These are phyloP conservation scores for Lysiphlebus fabarum DNA, from an alignment of 1,140 invertebrate genomes.

Conservation along the genomic window DNA sequence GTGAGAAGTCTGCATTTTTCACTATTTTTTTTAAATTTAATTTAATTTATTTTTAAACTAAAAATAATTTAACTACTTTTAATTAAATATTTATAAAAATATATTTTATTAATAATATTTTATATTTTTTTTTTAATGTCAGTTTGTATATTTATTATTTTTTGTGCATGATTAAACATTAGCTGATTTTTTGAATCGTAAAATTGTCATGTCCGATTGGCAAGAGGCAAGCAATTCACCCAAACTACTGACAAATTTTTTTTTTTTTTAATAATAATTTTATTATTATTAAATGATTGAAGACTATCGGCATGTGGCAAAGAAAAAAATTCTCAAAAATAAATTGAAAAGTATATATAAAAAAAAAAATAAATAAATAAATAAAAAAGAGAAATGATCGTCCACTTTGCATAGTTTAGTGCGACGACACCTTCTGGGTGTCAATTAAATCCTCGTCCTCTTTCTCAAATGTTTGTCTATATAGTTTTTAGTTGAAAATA, in stretches of 20 bases:
- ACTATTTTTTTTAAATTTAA: constrained; percentile 52
- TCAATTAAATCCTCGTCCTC: constrained; percentile 40
- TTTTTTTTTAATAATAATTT: neutral
- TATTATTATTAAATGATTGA: constrained; percentile 1
- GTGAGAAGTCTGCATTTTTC: constrained; percentile 56
- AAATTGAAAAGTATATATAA: too few relatives aligned
- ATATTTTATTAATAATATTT: too few relatives aligned
- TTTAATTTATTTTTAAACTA: too few relatives aligned
- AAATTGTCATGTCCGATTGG: constrained; percentile 16
- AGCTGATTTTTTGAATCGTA: constrained; percentile 14
- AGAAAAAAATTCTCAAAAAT: too few relatives aligned
- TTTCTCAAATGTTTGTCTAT: constrained; percentile 2
- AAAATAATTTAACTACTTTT: too few relatives aligned
- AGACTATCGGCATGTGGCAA: constrained; percentile 1
- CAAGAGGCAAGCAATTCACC: constrained; percentile 10
- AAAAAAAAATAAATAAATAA: constrained; percentile 17
- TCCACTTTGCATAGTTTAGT: constrained; percentile 50
- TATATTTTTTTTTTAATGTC: too few relatives aligned
- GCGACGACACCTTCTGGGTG: constrained; percentile 48
- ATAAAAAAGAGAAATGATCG: constrained; percentile 15
- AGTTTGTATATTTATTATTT: too few relatives aligned
- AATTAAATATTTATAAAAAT: too few relatives aligned
- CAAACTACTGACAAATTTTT: neutral
- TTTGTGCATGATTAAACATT: neutral
- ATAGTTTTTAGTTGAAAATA: neutral